These are phyloP conservation scores for Tenthredo mesomela DNA, from an alignment of 2,888 invertebrate species.

Conservation along the genomic window DNA sequence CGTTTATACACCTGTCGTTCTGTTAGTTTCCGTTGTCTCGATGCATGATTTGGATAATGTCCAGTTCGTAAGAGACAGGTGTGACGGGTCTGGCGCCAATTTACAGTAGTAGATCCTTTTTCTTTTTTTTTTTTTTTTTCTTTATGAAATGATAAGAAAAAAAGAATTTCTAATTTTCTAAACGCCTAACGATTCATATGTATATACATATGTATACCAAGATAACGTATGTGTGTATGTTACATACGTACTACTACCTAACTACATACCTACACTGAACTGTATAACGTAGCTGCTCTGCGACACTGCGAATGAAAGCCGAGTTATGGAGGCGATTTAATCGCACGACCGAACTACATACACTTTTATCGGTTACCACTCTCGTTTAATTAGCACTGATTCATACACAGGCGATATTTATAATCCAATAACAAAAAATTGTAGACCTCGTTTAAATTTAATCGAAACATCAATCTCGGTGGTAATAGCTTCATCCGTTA, in stretches of 20 bases:
- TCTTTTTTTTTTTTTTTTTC: not conserved
- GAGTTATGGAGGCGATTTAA: constrained; percentile 48
- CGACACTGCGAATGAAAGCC: constrained; percentile 8
- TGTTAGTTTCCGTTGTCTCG: not conserved
- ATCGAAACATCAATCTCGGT: constrained; percentile 40
- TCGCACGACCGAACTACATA: constrained; percentile 14
- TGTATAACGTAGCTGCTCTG: constrained; percentile 4
- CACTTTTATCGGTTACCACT: constrained; percentile 45
- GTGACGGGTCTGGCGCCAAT: constrained; percentile 37
- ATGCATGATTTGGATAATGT: constrained; percentile 37
- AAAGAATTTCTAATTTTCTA: constrained; percentile 16
- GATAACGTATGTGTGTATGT: not conserved
- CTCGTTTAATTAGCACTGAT: constrained; percentile 50
- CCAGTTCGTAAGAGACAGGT: constrained; percentile 20
- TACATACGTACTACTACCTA: not conserved
- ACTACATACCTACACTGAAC: not conserved
- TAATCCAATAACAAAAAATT: constrained; percentile 43
- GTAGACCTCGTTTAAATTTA: constrained; percentile 16
- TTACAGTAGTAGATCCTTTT: not conserved
- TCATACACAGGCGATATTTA: constrained; percentile 44
- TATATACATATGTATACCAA: not conserved
- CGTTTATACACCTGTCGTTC: constrained; percentile 36
- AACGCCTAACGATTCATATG: not conserved
- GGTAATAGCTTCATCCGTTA: constrained; percentile 45
- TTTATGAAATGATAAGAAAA: not conserved